Percentiles rank a stretch among this genome's conserved stretches.
These are phyloP conservation scores for Nymphicus hollandicus DNA, from an alignment of 2,113 vertebrate genomes.

Conservation along the genomic window DNA sequence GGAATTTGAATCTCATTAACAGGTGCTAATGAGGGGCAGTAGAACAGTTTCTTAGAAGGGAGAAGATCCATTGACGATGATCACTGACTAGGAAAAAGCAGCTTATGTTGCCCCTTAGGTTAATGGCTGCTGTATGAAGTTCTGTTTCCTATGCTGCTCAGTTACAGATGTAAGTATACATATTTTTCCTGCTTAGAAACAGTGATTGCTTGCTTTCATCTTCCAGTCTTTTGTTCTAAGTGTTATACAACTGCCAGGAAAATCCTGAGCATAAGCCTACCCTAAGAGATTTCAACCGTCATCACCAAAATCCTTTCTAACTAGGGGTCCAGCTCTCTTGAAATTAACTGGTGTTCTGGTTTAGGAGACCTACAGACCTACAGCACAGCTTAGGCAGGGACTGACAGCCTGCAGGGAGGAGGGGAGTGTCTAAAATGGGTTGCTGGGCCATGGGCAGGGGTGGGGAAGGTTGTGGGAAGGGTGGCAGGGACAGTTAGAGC, in stretches of 20 bases:
- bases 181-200: not conserved
- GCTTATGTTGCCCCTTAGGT: not conserved
- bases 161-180: not conserved
- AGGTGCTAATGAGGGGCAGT: not conserved
- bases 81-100: not conserved
- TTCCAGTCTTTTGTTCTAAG: not conserved
- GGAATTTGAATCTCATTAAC: not conserved
- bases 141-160: not conserved
- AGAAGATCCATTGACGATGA: not conserved
- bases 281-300: not conserved
- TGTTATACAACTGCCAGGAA: not conserved
- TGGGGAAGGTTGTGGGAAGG: not conserved
- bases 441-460: not conserved
- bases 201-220: not conserved
- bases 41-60: not conserved
- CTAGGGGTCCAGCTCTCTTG: not conserved
- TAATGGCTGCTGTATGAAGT: not conserved
- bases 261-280: not conserved
- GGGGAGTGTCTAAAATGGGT: not conserved
- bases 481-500: not conserved
- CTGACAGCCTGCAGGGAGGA: not conserved
- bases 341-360: not conserved
- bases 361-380: not conserved
- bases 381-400: not conserved
- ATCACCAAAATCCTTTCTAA: not conserved